A percentile compares a stretch with the other conserved stretches of the same genome.
phyloP scores from a whole-genome alignment of 2,797 vertebrate species.

The Uromys caudimaculatus region DNA sequence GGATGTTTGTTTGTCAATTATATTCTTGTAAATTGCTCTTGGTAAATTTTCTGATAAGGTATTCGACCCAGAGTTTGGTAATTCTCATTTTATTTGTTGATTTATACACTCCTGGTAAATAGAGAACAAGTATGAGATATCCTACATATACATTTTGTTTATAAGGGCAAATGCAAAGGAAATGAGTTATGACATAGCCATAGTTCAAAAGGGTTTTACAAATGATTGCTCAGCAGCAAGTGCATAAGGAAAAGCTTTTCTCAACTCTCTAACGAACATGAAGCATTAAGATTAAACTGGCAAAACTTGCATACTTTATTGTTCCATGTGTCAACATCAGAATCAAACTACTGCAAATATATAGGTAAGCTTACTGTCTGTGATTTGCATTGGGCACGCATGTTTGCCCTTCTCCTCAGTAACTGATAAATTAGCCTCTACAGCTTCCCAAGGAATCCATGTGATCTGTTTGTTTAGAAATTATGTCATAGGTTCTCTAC shows the following conservation, averaged over 20 bases:
- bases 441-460: background rate
- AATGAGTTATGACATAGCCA: background rate
- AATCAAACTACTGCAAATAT: conserved; percentile 20
- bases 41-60: background rate
- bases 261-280: background rate
- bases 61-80: background rate
- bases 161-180: background rate
- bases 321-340: background rate
- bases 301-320: background rate
- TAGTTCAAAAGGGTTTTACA: background rate
- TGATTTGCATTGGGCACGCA: background rate
- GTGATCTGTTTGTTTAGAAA: background rate
- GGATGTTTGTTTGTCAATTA: background rate
- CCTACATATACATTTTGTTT: background rate
- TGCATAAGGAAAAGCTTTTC: background rate
- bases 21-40: background rate
- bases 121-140: background rate
- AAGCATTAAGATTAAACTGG: background rate
- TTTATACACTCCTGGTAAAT: background rate
- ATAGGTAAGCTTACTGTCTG: background rate
- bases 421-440: background rate
- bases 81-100: background rate
- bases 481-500: background rate
- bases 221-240: background rate
- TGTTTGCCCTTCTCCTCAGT: background rate